Conservation (phyloP, 2,888 invertebrate species). For the Caenorhabditis angaria region DNA sequence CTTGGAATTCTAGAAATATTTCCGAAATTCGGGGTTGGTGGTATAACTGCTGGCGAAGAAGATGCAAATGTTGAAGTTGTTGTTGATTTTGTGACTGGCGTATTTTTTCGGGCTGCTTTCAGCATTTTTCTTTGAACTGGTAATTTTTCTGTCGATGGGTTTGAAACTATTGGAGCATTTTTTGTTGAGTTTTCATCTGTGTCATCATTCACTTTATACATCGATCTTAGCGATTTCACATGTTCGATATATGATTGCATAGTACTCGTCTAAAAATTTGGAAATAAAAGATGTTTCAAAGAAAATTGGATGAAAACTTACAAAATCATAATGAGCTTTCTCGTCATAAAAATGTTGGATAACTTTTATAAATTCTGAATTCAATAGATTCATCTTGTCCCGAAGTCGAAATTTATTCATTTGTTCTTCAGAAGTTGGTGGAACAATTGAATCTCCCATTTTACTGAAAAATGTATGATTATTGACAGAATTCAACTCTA, state of each 20-base stretch:
- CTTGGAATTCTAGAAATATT: slow-evolving; percentile 36
- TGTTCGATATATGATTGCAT: slow-evolving; percentile 50
- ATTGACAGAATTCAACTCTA: background rate
- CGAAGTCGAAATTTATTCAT: slow-evolving; percentile 39
- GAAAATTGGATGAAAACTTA: slow-evolving; percentile 17
- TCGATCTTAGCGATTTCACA: slow-evolving; percentile 25
- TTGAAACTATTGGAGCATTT: background rate
- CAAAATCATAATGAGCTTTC: slow-evolving; percentile 37
- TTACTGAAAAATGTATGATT: slow-evolving; percentile 1
- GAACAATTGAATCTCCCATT: slow-evolving; percentile 4
- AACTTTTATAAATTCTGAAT: slow-evolving; percentile 33
- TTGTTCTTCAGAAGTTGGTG: slow-evolving; percentile 39
- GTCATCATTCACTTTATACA: slow-evolving; percentile 30
- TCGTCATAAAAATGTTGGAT: slow-evolving; percentile 27
- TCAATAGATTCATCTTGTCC: slow-evolving; percentile 39
- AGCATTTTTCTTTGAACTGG: slow-evolving; percentile 17
- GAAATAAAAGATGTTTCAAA: background rate
- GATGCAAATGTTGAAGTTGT: slow-evolving; percentile 14
- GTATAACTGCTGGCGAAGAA: slow-evolving; percentile 21
- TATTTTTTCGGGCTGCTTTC: slow-evolving; percentile 24
- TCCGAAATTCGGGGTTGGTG: slow-evolving; percentile 7
- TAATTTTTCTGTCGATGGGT: background rate
- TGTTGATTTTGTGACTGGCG: slow-evolving; percentile 8
- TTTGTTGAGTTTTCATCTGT: background rate
- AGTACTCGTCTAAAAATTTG: slow-evolving; percentile 36